These are phyloP conservation scores for Eretmochelys imbricata DNA, from an alignment of 2,113 vertebrate species.

Conservation along the genomic window DNA sequence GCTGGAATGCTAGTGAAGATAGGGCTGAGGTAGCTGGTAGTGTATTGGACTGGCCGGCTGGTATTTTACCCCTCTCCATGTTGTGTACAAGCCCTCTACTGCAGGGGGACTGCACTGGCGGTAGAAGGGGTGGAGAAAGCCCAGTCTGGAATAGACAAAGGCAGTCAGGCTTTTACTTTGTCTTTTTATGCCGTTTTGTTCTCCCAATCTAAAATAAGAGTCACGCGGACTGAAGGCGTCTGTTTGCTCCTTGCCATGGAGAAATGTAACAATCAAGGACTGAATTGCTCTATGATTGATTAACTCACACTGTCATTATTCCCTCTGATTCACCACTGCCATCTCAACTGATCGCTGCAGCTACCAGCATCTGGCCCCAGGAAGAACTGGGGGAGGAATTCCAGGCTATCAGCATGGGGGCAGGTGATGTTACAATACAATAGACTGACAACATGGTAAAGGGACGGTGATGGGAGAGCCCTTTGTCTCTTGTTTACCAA, in stretches of 20 bases:
- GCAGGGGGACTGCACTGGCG: neutral
- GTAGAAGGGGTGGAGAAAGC: neutral
- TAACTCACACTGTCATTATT: neutral
- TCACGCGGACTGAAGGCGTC: neutral
- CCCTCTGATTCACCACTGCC: neutral
- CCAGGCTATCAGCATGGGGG: neutral
- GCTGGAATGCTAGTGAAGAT: neutral
- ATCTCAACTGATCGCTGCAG: neutral
- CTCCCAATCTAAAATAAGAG: neutral
- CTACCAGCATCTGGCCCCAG: neutral
- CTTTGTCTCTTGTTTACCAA: neutral
- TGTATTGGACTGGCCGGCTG: neutral
- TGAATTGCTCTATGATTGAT: neutral
- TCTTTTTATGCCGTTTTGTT: neutral
- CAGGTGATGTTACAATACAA: neutral
- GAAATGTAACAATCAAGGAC: neutral
- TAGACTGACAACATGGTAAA: neutral
- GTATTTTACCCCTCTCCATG: neutral
- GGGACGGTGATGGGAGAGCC: accelerated
- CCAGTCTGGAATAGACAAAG: neutral
- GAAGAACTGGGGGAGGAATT: neutral
- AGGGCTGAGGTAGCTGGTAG: neutral
- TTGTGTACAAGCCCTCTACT: neutral
- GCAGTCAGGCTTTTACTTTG: neutral
- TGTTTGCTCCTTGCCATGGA: neutral